These are phyloP conservation scores for Harpagifer antarcticus DNA, from an alignment of 2,797 vertebrate species.

Conservation along the genomic window DNA sequence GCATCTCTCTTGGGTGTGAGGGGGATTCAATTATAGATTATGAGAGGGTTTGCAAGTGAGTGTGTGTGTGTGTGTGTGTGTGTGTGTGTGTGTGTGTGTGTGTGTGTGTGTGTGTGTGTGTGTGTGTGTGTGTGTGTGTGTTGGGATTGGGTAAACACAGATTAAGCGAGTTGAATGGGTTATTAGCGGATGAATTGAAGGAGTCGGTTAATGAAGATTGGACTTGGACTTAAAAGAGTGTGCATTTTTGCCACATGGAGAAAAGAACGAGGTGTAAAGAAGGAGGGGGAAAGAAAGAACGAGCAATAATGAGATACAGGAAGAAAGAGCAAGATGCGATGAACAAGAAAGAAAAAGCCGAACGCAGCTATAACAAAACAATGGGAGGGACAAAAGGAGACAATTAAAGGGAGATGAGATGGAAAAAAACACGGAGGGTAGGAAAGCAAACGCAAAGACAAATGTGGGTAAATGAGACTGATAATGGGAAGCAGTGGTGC, in stretches of 20 bases:
- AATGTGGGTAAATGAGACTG: slow-evolving; percentile 76
- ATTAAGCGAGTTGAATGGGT: slow-evolving; percentile 77
- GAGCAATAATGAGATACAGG: slow-evolving; percentile 21
- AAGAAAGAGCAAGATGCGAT: slow-evolving; percentile 4
- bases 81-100: not conserved
- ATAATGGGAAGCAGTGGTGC: slow-evolving; percentile 77
- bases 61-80: slow-evolving; percentile 1
- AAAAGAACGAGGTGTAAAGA: not conserved
- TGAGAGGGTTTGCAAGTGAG: slow-evolving; percentile 30
- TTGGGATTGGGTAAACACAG: slow-evolving; percentile 53
- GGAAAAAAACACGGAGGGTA: slow-evolving; percentile 40
- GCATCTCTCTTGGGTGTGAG: slow-evolving; percentile 68
- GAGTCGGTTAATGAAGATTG: slow-evolving; percentile 76
- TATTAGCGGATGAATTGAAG: slow-evolving; percentile 76
- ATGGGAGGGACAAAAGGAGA: slow-evolving; percentile 50
- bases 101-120: not conserved
- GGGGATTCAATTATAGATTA: slow-evolving; percentile 86
- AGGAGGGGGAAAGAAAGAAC: not conserved
- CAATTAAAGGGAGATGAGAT: slow-evolving; percentile 63
- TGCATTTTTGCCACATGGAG: slow-evolving; percentile 22
- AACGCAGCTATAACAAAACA: slow-evolving; percentile 21
- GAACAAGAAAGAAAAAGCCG: slow-evolving; percentile 10
- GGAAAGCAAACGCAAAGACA: slow-evolving; percentile 60
- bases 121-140: not conserved
- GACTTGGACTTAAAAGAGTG: slow-evolving; percentile 49